Conservation (phyloP, 2,113 vertebrate genomes). For the Halcyon malimbica region DNA sequence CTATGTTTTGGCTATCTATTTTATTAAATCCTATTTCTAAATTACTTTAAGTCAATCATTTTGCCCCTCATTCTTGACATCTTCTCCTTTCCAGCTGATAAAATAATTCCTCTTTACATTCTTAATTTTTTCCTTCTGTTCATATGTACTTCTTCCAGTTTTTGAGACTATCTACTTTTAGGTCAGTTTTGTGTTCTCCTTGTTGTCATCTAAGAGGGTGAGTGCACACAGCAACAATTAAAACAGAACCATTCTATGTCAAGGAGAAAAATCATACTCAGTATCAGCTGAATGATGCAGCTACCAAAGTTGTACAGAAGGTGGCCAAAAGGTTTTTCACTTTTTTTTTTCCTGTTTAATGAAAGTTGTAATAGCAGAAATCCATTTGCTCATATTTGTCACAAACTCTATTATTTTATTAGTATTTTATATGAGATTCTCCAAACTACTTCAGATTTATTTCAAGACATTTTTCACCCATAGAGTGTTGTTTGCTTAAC, state of each 20-base stretch:
- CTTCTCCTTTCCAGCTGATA: background rate
- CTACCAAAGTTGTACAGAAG: background rate
- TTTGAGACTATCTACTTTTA: background rate
- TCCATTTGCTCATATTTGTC: background rate
- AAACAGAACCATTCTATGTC: background rate
- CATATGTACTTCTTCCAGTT: background rate
- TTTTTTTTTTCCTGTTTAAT: background rate
- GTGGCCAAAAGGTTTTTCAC: background rate
- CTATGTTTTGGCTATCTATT: background rate
- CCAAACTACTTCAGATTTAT: background rate
- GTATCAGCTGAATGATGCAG: background rate
- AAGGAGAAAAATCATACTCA: background rate
- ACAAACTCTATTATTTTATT: background rate
- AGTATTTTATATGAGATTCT: background rate
- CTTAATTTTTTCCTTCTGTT: background rate
- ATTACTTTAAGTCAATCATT: background rate
- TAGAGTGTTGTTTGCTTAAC: background rate
- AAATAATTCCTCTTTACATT: background rate
- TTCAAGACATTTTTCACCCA: background rate
- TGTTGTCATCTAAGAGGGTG: background rate
- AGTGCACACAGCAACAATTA: background rate
- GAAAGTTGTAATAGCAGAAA: background rate
- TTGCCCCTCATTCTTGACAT: background rate
- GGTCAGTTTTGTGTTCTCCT: background rate
- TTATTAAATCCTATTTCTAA: constrained; percentile 1